phyloP scores from a whole-genome alignment of 2,113 vertebrate genomes.

The Malurus elegans region DNA sequence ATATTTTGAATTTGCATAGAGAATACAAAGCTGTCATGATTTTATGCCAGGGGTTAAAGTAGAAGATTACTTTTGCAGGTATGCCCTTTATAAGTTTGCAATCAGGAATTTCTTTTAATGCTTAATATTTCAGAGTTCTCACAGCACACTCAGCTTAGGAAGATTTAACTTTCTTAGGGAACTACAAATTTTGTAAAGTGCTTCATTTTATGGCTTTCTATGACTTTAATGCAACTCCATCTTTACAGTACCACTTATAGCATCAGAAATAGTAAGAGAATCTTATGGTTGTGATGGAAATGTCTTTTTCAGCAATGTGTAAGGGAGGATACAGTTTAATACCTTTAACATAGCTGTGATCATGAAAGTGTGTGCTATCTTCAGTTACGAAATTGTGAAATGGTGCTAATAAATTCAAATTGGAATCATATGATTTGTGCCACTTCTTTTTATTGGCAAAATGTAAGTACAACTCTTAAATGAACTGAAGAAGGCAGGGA shows the following conservation, averaged over 20 bases:
- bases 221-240: not conserved
- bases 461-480: not conserved
- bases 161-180: slow-evolving; percentile 3
- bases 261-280: slow-evolving; percentile 17
- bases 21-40: not conserved
- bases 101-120: not conserved
- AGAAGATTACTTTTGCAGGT: not conserved
- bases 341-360: not conserved
- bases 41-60: not conserved
- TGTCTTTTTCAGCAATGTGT: not conserved
- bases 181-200: slow-evolving; percentile 10
- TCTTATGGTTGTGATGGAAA: not conserved
- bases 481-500: not conserved
- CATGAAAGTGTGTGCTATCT: not conserved
- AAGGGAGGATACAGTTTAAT: not conserved
- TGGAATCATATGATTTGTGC: not conserved
- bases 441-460: not conserved
- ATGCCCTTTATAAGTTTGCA: not conserved
- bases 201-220: slow-evolving; percentile 30
- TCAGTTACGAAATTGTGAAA: not conserved
- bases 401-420: not conserved
- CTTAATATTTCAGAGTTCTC: not conserved
- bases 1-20: not conserved
- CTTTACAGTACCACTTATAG: not conserved
- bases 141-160: not conserved